These are phyloP conservation scores for Bombus pascuorum DNA, from an alignment of 1,140 invertebrate species.

Conservation along the genomic window DNA sequence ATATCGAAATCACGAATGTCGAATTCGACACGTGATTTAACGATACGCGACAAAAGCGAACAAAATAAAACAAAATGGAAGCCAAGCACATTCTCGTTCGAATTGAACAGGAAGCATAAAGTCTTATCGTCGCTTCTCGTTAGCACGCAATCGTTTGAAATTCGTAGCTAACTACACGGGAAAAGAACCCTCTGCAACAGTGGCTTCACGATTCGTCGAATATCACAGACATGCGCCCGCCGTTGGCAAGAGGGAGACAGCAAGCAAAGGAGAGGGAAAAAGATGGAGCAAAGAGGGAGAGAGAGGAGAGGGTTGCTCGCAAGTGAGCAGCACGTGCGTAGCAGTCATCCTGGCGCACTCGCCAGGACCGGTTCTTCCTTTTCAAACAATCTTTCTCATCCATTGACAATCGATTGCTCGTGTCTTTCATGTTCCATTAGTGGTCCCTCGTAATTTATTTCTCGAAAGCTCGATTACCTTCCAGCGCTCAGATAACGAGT, in stretches of 20 bases:
- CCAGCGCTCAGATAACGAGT: not conserved
- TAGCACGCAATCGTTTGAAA: constrained; percentile 3
- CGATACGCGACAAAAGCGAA: not conserved
- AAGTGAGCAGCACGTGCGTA: constrained; percentile 72
- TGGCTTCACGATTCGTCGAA: constrained; percentile 60
- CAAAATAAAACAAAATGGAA: not conserved
- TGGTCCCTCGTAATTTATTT: not conserved
- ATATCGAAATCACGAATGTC: not conserved
- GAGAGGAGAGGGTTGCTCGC: constrained; percentile 65
- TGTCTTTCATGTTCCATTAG: not conserved
- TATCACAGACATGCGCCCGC: constrained; percentile 70
- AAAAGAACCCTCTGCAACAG: constrained; percentile 19
- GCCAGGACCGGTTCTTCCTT: constrained; percentile 66
- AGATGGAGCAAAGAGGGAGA: constrained; percentile 33
- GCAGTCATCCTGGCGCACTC: constrained; percentile 72
- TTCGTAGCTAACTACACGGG: not conserved
- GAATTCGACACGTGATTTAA: no score
- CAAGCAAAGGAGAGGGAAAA: constrained; percentile 9
- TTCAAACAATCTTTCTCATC: constrained; percentile 35
- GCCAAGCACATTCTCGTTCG: not conserved
- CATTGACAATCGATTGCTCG: not conserved
- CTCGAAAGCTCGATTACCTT: not conserved
- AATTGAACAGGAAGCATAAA: no score
- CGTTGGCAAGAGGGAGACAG: constrained; percentile 46
- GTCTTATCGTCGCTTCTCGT: not conserved